Evolutionary conservation across 2,888 invertebrate species (phyloP), one percentile per base, ranked within the genome.

Genomic region (Leptinotarsa tumamoca): DNA sequence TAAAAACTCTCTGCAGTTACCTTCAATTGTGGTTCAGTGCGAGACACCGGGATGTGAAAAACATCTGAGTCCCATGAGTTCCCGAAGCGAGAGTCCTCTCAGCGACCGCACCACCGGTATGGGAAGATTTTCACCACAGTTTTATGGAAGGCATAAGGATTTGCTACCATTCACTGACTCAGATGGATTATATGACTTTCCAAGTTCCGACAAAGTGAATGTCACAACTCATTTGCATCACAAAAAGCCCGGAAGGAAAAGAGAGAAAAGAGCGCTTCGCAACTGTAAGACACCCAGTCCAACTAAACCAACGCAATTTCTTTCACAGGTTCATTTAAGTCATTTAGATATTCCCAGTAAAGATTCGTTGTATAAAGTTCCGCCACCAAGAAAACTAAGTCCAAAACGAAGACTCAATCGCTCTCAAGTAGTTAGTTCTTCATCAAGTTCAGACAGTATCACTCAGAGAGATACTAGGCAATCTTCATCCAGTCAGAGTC

Each of bases 171-270:
- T 94, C 84, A 94, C 95, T 17, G 95, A 95, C 87, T 95, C 95
- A 0, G 95, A 95, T 86, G 95, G 94, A 4, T 88, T 95, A 27
- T 95, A 95, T 86, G 95, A 95, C 87, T 94, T 94, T 85, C 94
- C 94, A 4, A 94, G 94, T 86, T 94, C 94, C 7, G 95, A 95
- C 86, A 92, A 90, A 82, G 90, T 90, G 3, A 89, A 88, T 82
- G 82, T 87, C 54, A 84, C 83, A 23, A 88, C 89, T 7, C 87
- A 89, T 13, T 88, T 87, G 69, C 90, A 89, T 71, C 88, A 91
- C 77, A 91, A 92, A 84, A 93, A 93, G 86, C 90, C 91, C 14
- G 91, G 92, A 72, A 91, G 92, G 82, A 91, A 92, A 85, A 91
- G 93, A 21, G 91, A 93, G 78, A 90, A 93, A 78, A 92, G 90